Conservation (phyloP, 2,888 invertebrate species). For the Drosophila melanocephala region DNA sequence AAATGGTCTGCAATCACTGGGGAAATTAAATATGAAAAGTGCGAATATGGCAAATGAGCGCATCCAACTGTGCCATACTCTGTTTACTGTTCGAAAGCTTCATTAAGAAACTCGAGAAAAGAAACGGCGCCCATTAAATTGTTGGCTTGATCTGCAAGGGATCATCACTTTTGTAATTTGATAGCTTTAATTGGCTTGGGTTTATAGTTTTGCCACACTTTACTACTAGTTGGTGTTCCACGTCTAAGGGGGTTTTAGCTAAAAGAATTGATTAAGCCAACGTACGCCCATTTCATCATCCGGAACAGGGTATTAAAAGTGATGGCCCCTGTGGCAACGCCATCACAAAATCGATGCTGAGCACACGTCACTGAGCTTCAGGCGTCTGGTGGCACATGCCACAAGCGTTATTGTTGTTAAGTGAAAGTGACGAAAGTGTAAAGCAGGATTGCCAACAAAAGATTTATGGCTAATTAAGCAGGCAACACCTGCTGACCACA, state of each 20-base stretch:
- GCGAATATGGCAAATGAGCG: not conserved
- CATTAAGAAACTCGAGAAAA: not conserved
- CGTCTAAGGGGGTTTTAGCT: too few species aligned
- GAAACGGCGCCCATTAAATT: not conserved
- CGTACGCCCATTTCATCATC: not conserved
- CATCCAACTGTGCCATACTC: not conserved
- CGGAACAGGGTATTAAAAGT: slow-evolving; percentile 6
- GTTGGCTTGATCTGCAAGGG: not conserved
- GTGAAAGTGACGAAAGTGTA: slow-evolving; percentile 54
- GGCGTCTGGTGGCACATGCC: slow-evolving; percentile 27
- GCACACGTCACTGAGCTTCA: slow-evolving; percentile 28
- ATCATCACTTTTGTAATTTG: not conserved
- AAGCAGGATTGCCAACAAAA: slow-evolving; percentile 25
- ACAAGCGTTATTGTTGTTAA: slow-evolving; percentile 16
- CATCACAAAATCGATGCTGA: slow-evolving; percentile 20
- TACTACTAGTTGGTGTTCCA: not conserved
- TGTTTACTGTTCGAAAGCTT: not conserved
- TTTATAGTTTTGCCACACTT: not conserved
- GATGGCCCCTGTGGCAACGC: slow-evolving; percentile 9
- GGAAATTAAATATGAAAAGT: slow-evolving; percentile 65
- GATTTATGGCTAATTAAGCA: slow-evolving; percentile 40
- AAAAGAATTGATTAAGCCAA: not conserved
- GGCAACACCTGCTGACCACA: slow-evolving; percentile 35
- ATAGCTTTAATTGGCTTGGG: not conserved
- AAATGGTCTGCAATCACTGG: slow-evolving; percentile 55